phyloP scores from a whole-genome alignment of 2,113 vertebrate species.

The Tricholaema leucomelas region DNA sequence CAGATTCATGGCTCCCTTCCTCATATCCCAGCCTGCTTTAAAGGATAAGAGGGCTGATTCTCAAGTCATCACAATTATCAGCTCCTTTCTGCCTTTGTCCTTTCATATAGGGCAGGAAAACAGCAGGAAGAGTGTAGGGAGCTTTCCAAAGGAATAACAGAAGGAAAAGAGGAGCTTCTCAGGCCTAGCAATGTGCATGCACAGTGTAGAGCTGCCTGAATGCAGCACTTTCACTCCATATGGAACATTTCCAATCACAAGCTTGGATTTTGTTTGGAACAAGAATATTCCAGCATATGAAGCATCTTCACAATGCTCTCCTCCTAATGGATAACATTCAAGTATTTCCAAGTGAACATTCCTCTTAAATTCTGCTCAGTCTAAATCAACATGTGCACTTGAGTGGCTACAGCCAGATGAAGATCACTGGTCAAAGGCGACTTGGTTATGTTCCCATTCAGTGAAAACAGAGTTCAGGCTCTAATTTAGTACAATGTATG shows the following conservation, averaged over 20 bases:
- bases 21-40: background rate
- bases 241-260: background rate
- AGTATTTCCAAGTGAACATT: background rate
- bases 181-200: background rate
- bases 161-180: background rate
- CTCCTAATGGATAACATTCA: constrained; percentile 9
- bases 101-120: background rate
- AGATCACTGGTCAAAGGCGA: background rate
- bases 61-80: background rate
- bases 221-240: background rate
- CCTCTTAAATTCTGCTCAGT: background rate
- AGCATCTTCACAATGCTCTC: constrained; percentile 1
- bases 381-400: background rate
- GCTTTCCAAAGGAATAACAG: background rate
- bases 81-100: background rate
- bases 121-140: background rate
- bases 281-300: constrained; percentile 27
- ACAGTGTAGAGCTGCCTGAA: background rate
- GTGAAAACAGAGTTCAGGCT: background rate
- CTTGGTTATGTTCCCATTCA: background rate
- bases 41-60: background rate
- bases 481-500: background rate
- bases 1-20: background rate
- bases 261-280: constrained; percentile 6
- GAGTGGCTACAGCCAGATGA: background rate